These are phyloP conservation scores for Keiferia lycopersicella DNA, from an alignment of 2,888 invertebrate genomes.

Conservation along the genomic window DNA sequence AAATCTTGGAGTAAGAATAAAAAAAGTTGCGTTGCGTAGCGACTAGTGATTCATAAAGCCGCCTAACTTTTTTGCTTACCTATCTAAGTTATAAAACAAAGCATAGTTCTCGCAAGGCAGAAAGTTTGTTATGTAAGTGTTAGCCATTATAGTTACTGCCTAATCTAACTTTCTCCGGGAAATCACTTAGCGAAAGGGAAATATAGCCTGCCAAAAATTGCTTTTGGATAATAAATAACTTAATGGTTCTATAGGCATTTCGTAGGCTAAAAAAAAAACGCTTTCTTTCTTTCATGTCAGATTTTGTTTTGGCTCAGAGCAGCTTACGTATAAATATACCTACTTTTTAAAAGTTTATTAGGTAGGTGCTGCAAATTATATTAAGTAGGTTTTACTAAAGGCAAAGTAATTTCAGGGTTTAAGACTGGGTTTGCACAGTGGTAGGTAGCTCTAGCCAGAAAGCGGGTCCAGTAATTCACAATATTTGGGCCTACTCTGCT, in stretches of 20 bases:
- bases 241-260: not conserved
- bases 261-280: not conserved
- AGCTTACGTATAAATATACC: too few relatives aligned
- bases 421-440: too few relatives aligned
- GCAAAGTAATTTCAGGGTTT: too few relatives aligned
- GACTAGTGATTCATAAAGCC: not conserved
- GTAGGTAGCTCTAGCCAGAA: too few relatives aligned
- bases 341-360: too few relatives aligned
- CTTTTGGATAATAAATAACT: not conserved
- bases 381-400: too few relatives aligned
- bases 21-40: not conserved
- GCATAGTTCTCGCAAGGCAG: constrained; percentile 19
- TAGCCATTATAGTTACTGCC: constrained; percentile 23
- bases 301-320: too few relatives aligned
- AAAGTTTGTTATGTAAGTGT: constrained; percentile 28
- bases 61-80: not conserved
- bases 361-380: too few relatives aligned
- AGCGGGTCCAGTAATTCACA: too few relatives aligned
- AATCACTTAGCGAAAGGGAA: not conserved
- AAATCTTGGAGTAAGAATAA: too few relatives aligned
- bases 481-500: too few relatives aligned
- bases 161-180: constrained; percentile 27
- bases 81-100: not conserved
- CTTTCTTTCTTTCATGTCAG: too few relatives aligned
- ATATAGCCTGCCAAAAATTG: not conserved